Base-by-base conservation (phyloP, 2,888 invertebrate genomes). In the Antheraea assamensis region DNA sequence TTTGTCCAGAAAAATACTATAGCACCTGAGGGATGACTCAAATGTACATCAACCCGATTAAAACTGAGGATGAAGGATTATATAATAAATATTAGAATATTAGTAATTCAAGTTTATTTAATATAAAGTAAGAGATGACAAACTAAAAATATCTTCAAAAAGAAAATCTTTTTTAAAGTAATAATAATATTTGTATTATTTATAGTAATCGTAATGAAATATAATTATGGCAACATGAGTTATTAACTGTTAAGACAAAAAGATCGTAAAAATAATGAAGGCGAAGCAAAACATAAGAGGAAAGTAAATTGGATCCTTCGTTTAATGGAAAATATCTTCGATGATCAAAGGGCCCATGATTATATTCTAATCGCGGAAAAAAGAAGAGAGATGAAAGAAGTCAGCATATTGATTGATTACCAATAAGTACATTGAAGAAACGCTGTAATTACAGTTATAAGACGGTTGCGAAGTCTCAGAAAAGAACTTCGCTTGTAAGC, bases 361-460 rank as follows among this genome's bases (percentile, higher is more conserved):
- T 71, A 71, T 71, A 31, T 68, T 71, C 24, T 72, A 71, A 74
- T 66, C 71, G n/a, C 55, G 68, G 35, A 47, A 70, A 74, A 71
- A 74, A 68, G 68, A 47, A 70, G 73, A 70, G 55, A 42, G 55
- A 55, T 70, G 70, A 73, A 73, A 70, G 42, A 55, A 55, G 35
- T 70, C 68, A 68, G 35, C 68, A 58, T 58, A 73, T 70, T 73
- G 70, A 73, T 73, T 73, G 73, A 70, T 73, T 70, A 61, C 73
- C 58, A 47, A 70, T 58, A 70, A 15, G 70, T 58, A 70, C 21
- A 58, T 10, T 35, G 35, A 15, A 10, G 68, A 35, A 35, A n/a
- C n/a, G 10, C n/a, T 35, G 35, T 68, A n/a, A 35, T 35, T 21
- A 68, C 35, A 35, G 68, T 68, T n/a, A 68, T 35, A 35, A 35